A percentile compares a stretch with the other conserved stretches of the same genome.
Evolutionary conservation across 1,140 invertebrate genomes (phyloP).

Genomic region (Drosophila yakuba): DNA sequence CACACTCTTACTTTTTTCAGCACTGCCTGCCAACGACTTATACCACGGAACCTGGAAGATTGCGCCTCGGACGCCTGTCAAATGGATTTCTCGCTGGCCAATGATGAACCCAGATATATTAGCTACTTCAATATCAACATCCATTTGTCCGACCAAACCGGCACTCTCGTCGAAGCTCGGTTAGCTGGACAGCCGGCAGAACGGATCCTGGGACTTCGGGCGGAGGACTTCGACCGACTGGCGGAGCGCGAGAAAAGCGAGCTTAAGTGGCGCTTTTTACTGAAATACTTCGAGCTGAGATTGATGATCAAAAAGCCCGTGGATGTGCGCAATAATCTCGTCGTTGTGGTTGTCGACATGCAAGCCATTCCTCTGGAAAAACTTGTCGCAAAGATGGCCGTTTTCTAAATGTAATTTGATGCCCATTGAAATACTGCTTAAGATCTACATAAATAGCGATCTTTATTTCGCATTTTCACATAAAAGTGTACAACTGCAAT

Average conservation of each 20-base stretch:
- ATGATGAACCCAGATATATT: constrained; percentile 76
- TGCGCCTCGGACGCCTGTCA: constrained; percentile 66
- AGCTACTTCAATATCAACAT: constrained; percentile 86
- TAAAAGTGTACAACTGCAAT: constrained; percentile 49
- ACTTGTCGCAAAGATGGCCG: constrained; percentile 49
- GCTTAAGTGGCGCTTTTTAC: constrained; percentile 86
- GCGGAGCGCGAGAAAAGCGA: constrained; percentile 68
- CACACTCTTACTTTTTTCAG: constrained; percentile 23
- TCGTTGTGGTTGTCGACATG: constrained; percentile 66
- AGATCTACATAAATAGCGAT: constrained; percentile 47
- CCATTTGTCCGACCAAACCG: constrained; percentile 86
- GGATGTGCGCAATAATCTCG: constrained; percentile 48
- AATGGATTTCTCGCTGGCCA: constrained; percentile 49
- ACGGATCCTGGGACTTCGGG: constrained; percentile 63
- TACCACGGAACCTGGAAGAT: constrained; percentile 30
- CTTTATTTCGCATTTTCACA: constrained; percentile 57
- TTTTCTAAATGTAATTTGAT: constrained; percentile 37
- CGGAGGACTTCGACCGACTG: constrained; percentile 36
- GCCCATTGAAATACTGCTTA: not conserved
- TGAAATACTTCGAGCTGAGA: constrained; percentile 85
- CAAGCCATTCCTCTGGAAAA: constrained; percentile 29
- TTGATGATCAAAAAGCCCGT: constrained; percentile 83
- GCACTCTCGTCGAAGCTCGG: constrained; percentile 85
- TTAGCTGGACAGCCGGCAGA: constrained; percentile 85
- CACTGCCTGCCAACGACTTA: constrained; percentile 46